Evolutionary conservation across 2,888 invertebrate genomes (phyloP).

Genomic region (Dusona sp.): DNA sequence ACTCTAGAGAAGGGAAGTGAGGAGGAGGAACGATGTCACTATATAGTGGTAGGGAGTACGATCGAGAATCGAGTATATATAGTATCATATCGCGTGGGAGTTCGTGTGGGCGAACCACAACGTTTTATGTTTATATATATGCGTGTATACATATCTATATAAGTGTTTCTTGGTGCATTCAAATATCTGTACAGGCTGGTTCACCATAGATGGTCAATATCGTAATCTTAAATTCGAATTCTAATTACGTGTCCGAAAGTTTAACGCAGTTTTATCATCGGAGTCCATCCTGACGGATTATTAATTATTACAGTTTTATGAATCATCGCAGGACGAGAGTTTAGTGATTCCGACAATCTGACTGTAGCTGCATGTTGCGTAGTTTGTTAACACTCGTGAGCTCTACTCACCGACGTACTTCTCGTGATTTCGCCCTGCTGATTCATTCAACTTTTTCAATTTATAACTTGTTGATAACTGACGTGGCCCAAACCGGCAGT

Average conservation of each 20-base stretch:
- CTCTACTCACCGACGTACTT: not conserved
- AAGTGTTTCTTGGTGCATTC: not conserved
- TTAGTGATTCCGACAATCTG: no score
- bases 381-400: not conserved
- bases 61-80: constrained; percentile 60
- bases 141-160: not conserved
- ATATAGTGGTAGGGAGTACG: constrained; percentile 57
- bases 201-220: not conserved
- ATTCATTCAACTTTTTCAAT: not conserved
- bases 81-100: constrained; percentile 70
- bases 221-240: not conserved
- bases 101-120: constrained; percentile 71
- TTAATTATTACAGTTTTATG: not conserved
- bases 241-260: not conserved
- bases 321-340: not conserved
- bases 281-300: not conserved
- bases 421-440: not conserved
- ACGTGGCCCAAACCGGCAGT: not conserved
- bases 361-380: no score
- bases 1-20: constrained; percentile 50
- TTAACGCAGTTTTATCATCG: no score
- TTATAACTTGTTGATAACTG: not conserved
- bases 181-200: not conserved
- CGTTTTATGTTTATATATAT: constrained; percentile 6
- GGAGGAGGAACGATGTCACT: constrained; percentile 48